phyloP scores from a whole-genome alignment of 2,113 vertebrate species.

The Datnioides undecimradiatus region DNA sequence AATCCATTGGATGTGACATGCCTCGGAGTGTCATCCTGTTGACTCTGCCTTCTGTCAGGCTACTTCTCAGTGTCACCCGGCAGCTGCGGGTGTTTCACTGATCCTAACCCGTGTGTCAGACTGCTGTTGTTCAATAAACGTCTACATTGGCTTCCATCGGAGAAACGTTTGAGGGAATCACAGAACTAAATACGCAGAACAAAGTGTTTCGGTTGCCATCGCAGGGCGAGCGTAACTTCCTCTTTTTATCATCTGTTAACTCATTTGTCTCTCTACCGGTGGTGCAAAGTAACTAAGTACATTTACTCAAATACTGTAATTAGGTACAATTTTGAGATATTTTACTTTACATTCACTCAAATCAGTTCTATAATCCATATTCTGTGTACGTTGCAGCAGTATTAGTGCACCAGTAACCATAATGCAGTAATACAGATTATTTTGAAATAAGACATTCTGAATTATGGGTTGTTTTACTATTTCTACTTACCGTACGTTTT shows the following conservation, averaged over 20 bases:
- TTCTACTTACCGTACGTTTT: too few species aligned
- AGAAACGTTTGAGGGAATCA: not conserved
- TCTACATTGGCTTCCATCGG: not conserved
- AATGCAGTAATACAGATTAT: too few species aligned
- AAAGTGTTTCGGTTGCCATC: not conserved
- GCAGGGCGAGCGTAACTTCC: not conserved
- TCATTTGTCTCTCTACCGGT: conserved; percentile 12
- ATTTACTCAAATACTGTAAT: too few species aligned
- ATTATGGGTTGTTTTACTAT: too few species aligned
- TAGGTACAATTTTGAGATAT: too few species aligned
- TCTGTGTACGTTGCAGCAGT: too few species aligned
- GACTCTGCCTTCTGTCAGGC: conserved; percentile 43
- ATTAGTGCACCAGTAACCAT: too few species aligned
- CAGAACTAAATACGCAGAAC: not conserved
- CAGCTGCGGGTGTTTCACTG: conserved; percentile 21
- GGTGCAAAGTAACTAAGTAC: too few species aligned
- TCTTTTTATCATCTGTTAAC: conserved; percentile 13
- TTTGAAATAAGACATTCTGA: too few species aligned
- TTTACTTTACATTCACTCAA: too few species aligned
- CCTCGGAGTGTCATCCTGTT: conserved; percentile 50
- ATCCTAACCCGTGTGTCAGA: conserved; percentile 12
- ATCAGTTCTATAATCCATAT: too few species aligned
- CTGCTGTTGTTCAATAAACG: not conserved
- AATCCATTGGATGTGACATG: conserved; percentile 53
- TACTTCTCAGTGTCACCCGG: conserved; percentile 17